Evolutionary conservation across 2,797 vertebrate species (phyloP).

Genomic region (Gymnodraco acuticeps): DNA sequence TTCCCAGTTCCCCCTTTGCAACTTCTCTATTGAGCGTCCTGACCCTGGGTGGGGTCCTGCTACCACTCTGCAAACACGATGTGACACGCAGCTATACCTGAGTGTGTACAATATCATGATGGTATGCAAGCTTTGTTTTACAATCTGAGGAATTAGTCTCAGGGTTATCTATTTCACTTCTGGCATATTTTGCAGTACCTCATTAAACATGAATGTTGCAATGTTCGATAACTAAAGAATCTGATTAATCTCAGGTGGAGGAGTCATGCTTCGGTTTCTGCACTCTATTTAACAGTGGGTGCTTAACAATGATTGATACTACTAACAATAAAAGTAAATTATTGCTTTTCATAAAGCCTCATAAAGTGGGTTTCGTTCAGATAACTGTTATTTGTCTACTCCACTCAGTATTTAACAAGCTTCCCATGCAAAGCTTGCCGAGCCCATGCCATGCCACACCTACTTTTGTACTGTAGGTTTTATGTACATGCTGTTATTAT

Average conservation of each 20-base stretch:
- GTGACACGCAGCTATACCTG: slow-evolving; percentile 6
- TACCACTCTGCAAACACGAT: slow-evolving; percentile 60
- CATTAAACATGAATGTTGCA: slow-evolving; percentile 25
- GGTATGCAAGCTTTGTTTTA: slow-evolving; percentile 40
- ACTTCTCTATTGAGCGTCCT: slow-evolving; percentile 34
- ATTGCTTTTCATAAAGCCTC: slow-evolving; percentile 12
- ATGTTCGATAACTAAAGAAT: slow-evolving; percentile 25
- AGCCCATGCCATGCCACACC: slow-evolving; percentile 29
- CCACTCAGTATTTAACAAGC: slow-evolving; percentile 14
- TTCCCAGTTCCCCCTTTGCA: slow-evolving; percentile 36
- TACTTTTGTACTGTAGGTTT: background rate
- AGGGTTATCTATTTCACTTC: slow-evolving; percentile 46
- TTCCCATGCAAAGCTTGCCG: slow-evolving; percentile 10
- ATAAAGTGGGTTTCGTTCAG: slow-evolving; percentile 12
- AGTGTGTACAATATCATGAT: slow-evolving; percentile 11
- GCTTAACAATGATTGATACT: slow-evolving; percentile 18
- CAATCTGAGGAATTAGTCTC: slow-evolving; percentile 5
- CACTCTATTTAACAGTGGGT: background rate
- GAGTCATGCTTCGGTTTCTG: background rate
- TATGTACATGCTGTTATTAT: background rate
- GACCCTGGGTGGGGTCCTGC: slow-evolving; percentile 60
- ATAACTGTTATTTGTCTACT: background rate
- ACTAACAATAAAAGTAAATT: background rate
- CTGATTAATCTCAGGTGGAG: slow-evolving; percentile 7
- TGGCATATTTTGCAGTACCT: background rate